Percentiles rank a stretch among this genome's conserved stretches.
Evolutionary conservation across 2,888 invertebrate species (phyloP).

Genomic region (Xylota sylvarum): DNA sequence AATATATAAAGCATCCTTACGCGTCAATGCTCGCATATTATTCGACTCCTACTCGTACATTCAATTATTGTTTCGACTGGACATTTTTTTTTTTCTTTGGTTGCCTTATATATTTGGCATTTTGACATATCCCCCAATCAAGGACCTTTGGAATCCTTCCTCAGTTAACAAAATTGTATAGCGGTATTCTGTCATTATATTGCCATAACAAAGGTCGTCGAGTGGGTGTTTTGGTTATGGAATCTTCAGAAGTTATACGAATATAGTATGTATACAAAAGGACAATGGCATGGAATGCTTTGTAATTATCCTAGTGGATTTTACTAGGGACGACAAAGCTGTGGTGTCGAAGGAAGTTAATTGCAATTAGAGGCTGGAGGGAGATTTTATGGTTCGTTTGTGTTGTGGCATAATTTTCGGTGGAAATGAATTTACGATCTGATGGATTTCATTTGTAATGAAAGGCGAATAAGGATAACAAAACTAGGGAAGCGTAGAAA

Average conservation of each 20-base stretch:
- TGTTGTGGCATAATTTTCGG: slow-evolving; percentile 11
- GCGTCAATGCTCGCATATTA: not conserved
- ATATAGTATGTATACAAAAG: too few species aligned
- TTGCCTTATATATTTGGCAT: not conserved
- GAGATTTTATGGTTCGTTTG: slow-evolving; percentile 29
- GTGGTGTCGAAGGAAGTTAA: slow-evolving; percentile 9
- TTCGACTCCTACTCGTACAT: not conserved
- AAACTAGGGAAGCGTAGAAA: not conserved
- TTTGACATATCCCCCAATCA: not conserved
- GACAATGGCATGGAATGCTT: slow-evolving; percentile 5
- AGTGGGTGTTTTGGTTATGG: slow-evolving; percentile 16
- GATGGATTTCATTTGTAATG: slow-evolving; percentile 18
- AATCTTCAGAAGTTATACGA: not conserved
- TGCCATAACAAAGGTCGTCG: slow-evolving; percentile 1
- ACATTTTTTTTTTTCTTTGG: not conserved
- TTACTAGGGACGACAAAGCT: not conserved
- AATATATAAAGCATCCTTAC: not conserved
- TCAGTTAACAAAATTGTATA: slow-evolving; percentile 1
- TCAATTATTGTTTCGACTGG: not conserved
- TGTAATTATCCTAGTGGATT: slow-evolving; percentile 17
- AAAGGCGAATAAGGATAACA: not conserved
- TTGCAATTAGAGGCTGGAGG: slow-evolving; percentile 5
- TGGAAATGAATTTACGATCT: slow-evolving; percentile 27
- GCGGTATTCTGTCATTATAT: not conserved
- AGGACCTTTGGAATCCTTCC: slow-evolving; percentile 12